Evolutionary conservation across 2,888 invertebrate genomes (phyloP), one percentile per base, ranked within the genome.

Genomic region (Monopis laevigella): DNA sequence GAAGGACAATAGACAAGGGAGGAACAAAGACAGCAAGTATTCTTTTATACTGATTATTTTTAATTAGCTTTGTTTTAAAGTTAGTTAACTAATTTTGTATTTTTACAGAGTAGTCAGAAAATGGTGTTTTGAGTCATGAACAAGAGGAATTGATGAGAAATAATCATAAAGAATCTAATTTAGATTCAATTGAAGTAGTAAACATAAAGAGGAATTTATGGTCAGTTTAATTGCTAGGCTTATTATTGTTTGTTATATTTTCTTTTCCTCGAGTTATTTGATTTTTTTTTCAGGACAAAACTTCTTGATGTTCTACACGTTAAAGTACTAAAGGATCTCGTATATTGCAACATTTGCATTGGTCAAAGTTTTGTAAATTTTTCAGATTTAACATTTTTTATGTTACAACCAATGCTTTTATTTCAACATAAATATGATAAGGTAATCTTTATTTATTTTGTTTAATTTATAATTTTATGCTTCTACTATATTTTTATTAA

Each of bases 321-420:
- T 11, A 71, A 65, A 35, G 59, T 84, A 10, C 59, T 85, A 28
- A 82, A 73, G 46, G 83, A 85, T 54, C 59, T 65, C 1, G 60
- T 74, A 5, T 85, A 75, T 46, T 67, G 86, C 19, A 88, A 86
- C 51, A 84, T 87, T 46, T 75, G 73, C 46, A 38, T 77, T 3
- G 88, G 88, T 6, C 77, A 85, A 48, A 83, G 87, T 49, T 82
- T 88, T 42, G 81, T 84, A 2, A 82, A 84, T 50, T 84, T 84
- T 41, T 83, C 86, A 2, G 88, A 88, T 57, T 65, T 84, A 34
- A 84, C 82, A 5, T 88, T 88, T 47, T 77, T 84, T 42, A 75
- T 84, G n/a, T 59, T 88, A 13, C 73, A 86, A 46, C 88, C 88
- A 2, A 64, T 87, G 67, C 66, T 88, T 44, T 63, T 88, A 51